Evolutionary conservation across 2,113 vertebrate species (phyloP).

Genomic region (Promerops cafer): DNA sequence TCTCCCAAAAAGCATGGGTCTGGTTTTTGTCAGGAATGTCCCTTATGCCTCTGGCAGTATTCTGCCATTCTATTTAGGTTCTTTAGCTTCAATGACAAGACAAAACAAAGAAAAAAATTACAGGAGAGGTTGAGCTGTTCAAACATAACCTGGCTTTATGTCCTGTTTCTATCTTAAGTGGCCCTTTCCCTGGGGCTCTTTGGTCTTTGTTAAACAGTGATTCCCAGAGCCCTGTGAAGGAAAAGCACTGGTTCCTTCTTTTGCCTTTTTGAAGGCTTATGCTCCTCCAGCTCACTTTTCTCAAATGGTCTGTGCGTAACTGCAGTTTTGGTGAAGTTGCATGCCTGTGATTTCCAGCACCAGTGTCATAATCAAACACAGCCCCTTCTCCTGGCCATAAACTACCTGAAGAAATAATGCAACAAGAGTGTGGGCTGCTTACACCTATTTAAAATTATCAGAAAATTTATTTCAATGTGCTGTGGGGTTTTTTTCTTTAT

Average conservation of each 20-base stretch:
- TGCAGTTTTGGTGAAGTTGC: background rate
- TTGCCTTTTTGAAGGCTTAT: background rate
- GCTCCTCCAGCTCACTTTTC: background rate
- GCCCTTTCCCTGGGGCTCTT: background rate
- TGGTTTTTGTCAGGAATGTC: background rate
- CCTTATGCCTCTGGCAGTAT: background rate
- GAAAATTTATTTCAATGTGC: background rate
- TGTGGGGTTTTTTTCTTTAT: background rate
- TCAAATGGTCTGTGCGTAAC: background rate
- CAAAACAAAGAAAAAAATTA: background rate
- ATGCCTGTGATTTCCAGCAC: background rate
- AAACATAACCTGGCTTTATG: background rate
- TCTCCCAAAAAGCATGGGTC: background rate
- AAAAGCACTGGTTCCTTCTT: background rate
- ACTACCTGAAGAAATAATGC: background rate
- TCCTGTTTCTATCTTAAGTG: background rate
- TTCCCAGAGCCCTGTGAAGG: background rate
- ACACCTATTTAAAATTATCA: background rate
- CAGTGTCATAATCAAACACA: background rate
- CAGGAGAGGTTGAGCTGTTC: background rate
- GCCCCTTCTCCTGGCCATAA: background rate
- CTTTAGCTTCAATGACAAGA: background rate
- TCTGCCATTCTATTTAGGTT: background rate
- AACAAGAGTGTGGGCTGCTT: background rate
- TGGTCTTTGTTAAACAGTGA: background rate